Evolutionary conservation across 2,888 invertebrate genomes (phyloP), one percentile per base, ranked within the genome.

Genomic region (Heliconius aoede): DNA sequence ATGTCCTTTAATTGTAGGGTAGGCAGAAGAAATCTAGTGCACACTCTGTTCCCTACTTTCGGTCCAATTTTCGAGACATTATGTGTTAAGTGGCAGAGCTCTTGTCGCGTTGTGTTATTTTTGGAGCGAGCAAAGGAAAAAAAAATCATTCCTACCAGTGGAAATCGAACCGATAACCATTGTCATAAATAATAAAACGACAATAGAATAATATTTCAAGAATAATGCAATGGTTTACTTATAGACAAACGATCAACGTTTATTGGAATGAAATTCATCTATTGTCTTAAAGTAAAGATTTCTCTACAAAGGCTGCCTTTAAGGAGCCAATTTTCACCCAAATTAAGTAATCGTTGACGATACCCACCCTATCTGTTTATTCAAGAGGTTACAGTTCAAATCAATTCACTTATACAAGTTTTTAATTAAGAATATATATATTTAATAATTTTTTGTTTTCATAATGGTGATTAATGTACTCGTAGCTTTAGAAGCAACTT

Each of bases 271-370:
- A 69, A 69, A 69, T 69, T 69, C 32, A 69, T 69, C 69, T 69
- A 69, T 69, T 69, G 55, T 55, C 32, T 69, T 18, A 32, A 32
- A 55, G 69, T 69, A 55, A 69, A 69, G 68, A 69, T 55, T 55
- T 55, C 67, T 67, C 69, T 40, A 68, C 30, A 69, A 69, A 69
- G 55, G 30, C 30, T 11, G 28, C 32, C 32, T 55, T 69, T 69
- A 30, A 28, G 28, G n/a, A 40, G 28, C 55, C 72, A 76, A 72
- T 74, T 78, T 72, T 65, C 69, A 15, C 64, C 73, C 73, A 76
- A 79, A 79, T 79, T 74, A 67, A 74, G 74, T 72, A 76, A 79
- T 78, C 74, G 79, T 67, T 72, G 76, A 78, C 65, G 78, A 55
- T 72, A 65, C 55, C 73, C 55, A 60, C 36, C 64, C 71, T 26